Percentiles rank a stretch among this genome's conserved stretches.
These are phyloP conservation scores for Phenganax stokvisi DNA, from an alignment of 92 coral and sea anemone genomes.

Conservation along the genomic window DNA sequence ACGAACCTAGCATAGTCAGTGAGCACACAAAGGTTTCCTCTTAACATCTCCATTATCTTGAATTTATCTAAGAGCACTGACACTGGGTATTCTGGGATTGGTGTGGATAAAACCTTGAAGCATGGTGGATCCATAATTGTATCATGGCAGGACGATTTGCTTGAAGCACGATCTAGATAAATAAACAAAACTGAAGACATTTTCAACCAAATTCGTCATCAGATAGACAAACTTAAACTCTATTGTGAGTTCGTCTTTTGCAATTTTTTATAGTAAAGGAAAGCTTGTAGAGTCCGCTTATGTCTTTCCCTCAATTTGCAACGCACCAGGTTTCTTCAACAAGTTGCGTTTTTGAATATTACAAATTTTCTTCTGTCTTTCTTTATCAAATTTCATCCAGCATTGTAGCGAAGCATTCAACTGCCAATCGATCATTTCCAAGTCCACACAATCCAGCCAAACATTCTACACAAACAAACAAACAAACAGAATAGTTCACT, in stretches of 20 bases:
- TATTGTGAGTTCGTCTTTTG: background rate
- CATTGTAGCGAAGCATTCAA: conserved; percentile 62
- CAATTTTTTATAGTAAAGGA: background rate
- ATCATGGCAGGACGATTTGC: background rate
- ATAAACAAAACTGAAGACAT: background rate
- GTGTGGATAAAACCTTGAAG: conserved; percentile 60
- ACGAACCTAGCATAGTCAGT: conserved; percentile 67
- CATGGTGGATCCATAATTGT: conserved; percentile 61
- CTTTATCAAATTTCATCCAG: conserved; percentile 59
- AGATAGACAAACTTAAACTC: background rate
- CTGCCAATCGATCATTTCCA: conserved; percentile 83
- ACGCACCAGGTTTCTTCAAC: conserved; percentile 26
- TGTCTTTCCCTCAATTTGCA: background rate
- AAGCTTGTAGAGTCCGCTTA: background rate
- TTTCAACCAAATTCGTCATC: background rate
- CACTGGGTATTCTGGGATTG: conserved; percentile 74
- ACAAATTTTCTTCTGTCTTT: conserved; percentile 29
- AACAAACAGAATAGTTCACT: background rate
- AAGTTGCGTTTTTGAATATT: conserved; percentile 17
- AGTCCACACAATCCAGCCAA: conserved; percentile 71
- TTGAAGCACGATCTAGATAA: conserved; percentile 2
- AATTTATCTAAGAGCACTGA: conserved; percentile 69
- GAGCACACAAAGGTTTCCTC: conserved; percentile 65
- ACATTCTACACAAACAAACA: conserved; percentile 53
- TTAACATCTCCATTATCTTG: conserved; percentile 60